Evolutionary conservation across 2,888 invertebrate species (phyloP).

Genomic region (Ophioninae sp.): DNA sequence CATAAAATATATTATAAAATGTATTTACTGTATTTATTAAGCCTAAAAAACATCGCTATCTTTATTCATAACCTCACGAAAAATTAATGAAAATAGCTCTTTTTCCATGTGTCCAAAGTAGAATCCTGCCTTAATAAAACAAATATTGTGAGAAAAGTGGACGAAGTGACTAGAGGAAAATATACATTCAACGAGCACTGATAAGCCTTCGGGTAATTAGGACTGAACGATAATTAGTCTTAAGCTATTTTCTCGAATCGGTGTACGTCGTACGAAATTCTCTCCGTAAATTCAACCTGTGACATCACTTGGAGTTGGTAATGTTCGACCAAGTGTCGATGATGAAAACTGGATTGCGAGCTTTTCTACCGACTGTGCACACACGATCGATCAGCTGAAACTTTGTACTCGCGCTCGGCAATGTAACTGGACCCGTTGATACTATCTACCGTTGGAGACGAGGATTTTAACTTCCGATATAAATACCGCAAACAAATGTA

Average conservation of each 20-base stretch:
- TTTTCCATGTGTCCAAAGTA: too few relatives aligned
- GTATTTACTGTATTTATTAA: too few relatives aligned
- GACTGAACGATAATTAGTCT: too few relatives aligned
- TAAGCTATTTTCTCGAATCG: neutral
- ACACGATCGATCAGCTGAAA: slow-evolving; percentile 41
- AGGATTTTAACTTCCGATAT: neutral
- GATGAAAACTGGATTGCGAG: slow-evolving; percentile 37
- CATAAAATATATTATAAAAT: too few relatives aligned
- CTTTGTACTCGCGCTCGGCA: slow-evolving; percentile 27
- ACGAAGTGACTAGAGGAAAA: neutral
- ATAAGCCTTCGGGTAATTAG: neutral
- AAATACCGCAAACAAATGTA: neutral
- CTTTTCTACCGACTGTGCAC: slow-evolving; percentile 54
- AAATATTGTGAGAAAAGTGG: neutral
- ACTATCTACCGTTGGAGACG: slow-evolving; percentile 42
- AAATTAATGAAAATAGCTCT: too few relatives aligned
- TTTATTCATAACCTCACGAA: too few relatives aligned
- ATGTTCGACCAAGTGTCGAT: neutral
- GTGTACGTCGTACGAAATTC: neutral
- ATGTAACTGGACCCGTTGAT: slow-evolving; percentile 40
- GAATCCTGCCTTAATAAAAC: neutral
- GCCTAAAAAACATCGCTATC: too few relatives aligned
- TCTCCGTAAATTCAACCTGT: neutral
- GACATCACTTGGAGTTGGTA: neutral
- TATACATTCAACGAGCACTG: neutral